Evolutionary conservation across 2,888 invertebrate genomes (phyloP).

Genomic region (Drosophila anomelani): DNA sequence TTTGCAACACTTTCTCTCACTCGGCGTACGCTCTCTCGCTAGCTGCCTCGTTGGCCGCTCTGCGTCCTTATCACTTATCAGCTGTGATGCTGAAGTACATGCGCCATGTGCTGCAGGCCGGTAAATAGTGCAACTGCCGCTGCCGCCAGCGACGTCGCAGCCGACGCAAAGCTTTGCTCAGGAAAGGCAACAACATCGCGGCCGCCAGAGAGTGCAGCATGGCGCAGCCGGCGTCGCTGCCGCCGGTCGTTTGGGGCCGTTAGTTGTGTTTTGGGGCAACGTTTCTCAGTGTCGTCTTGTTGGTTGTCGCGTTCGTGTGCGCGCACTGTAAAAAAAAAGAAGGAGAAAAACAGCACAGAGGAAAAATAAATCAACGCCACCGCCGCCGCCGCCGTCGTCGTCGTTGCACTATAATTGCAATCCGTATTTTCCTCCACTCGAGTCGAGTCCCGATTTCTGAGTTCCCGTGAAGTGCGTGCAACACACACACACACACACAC

Average conservation of each 20-base stretch:
- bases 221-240: slow-evolving; percentile 52
- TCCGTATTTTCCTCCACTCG: slow-evolving; percentile 27
- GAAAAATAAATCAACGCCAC: slow-evolving; percentile 57
- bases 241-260: slow-evolving; percentile 38
- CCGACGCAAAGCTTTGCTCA: slow-evolving; percentile 68
- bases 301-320: slow-evolving; percentile 83
- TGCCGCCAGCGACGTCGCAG: slow-evolving; percentile 7
- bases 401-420: slow-evolving; percentile 49
- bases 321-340: slow-evolving; percentile 64
- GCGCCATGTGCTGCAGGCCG: slow-evolving; percentile 69
- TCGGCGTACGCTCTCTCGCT: not conserved
- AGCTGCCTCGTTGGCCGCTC: slow-evolving; percentile 13
- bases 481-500: slow-evolving; percentile 15
- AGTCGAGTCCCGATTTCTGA: slow-evolving; percentile 38
- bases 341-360: slow-evolving; percentile 9
- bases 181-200: slow-evolving; percentile 47
- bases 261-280: slow-evolving; percentile 57
- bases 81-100: slow-evolving; percentile 66
- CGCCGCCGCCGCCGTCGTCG: slow-evolving; percentile 16
- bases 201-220: slow-evolving; percentile 32
- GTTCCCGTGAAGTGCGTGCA: slow-evolving; percentile 40
- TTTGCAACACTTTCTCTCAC: not conserved
- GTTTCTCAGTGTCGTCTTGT: slow-evolving; percentile 82
- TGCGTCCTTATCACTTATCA: slow-evolving; percentile 72
- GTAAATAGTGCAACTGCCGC: slow-evolving; percentile 42